Evolutionary conservation across 2,888 invertebrate species (phyloP), one percentile per base, ranked within the genome.

Genomic region (Phyto melanocephala): DNA sequence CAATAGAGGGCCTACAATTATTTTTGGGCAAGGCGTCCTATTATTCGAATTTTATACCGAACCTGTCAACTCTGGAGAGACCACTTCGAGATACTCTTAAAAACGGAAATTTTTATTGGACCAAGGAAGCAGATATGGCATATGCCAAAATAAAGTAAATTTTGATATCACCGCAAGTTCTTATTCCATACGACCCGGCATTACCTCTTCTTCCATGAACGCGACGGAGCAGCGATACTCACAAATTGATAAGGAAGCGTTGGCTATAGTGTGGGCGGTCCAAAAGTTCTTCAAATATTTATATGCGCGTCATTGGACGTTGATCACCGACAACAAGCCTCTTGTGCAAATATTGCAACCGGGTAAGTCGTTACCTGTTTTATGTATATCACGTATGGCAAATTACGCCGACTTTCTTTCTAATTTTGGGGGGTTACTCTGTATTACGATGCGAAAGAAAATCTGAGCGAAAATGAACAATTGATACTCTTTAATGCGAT

Each of bases 301-400:
- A 28, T 79, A 72, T 37, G 82, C 52, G 5, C 45, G 80, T 5
- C 80, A 77, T 20, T 84, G 50, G 37, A 77, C 62, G 1, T 35
- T 82, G 11, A 74, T 83, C 1, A 81, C 84, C 0, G 82, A 85
- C 47, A 71, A 85, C 52, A 80, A 84, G 20, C 78, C 84, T 1
- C n/a, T 80, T 5, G 35, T 58, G 11, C 74, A 81, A 56, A 81
- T 83, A 15, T n/a, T 83, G 10, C 74, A 81, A 33, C 81, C 81
- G 2, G 35, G 52, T 15, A 83, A 81, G 70, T 72, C 74, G 6
- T 40, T 82, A 2, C 82, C 83, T 4, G 60, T 56, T 10, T 58
- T 70, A 2, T 72, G 84, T 52, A 80, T 84, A 40, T 75, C 78
- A 10, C 33, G 82, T 0, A 84, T 71, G 80, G 68, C 78, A 20